Evolutionary conservation across 2,113 vertebrate genomes (phyloP), one percentile per base, ranked within the genome.

Genomic region (Climacteris rufus): DNA sequence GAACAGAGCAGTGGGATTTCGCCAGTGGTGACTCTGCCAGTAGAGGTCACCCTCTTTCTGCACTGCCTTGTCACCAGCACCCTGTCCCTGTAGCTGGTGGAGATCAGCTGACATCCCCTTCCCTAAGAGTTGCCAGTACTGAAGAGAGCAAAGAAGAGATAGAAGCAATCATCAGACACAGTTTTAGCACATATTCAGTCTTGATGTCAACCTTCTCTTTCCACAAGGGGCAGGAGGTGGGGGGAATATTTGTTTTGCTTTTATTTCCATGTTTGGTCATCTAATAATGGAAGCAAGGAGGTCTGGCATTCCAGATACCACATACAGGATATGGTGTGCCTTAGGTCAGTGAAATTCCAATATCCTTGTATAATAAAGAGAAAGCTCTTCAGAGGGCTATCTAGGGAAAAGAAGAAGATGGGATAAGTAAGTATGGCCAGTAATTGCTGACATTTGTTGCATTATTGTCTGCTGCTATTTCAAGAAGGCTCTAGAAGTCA

Each of bases 151-250:
- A 87, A 82, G 20, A 35, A 60, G 18, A 68, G 27, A 69, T 13
- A 60, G 45, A 59, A 57, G 28, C 3, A 23, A 5, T 60, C 2
- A 28, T 25, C 28, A 49, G n/a, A 70, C 4, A n/a, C 3, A 0
- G 15, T 63, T 92, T 82, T 75, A 54, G 13, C 13, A 68, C 23
- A 16, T 7, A n/a, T 18, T 79, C 42, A 78, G 20, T n/a, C 30
- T 28, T 68, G 13, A 37, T n/a, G 17, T 71, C 25, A 28, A 63
- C 44, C 25, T 79, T 5, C 8, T 7, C 16, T 61, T 90, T 77
- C 13, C 15, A 16, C 7, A 6, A 15, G 33, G 10, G 6, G 1
- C 2, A 1, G 12, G 2, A 28, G 18, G 9, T 11, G 13, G 4
- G 24, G 2, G 4, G 1, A 25, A 31, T 35, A 1, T 27, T 56